Conservation (phyloP, 1,140 invertebrate genomes). For the Homalodisca vitripennis region DNA sequence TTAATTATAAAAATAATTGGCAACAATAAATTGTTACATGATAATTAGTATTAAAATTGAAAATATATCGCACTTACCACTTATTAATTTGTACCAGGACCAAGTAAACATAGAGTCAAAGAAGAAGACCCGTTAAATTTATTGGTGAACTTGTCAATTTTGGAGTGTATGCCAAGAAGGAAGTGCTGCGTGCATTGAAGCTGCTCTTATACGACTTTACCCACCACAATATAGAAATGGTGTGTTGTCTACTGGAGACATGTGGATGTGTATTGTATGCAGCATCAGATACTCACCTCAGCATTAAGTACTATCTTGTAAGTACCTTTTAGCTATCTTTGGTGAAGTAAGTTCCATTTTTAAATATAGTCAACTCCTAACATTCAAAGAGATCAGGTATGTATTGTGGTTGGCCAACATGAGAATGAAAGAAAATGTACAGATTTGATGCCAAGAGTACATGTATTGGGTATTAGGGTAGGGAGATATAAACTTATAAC, state of each 20-base stretch:
- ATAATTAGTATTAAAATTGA: background rate
- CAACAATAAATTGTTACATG: background rate
- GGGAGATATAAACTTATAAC: no score
- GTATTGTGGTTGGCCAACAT: no score
- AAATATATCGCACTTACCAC: background rate
- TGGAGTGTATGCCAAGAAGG: conserved; percentile 92
- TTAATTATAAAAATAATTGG: background rate
- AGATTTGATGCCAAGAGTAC: no score
- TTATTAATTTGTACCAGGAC: conserved; percentile 55
- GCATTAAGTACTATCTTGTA: conserved; percentile 89
- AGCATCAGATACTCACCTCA: conserved; percentile 84
- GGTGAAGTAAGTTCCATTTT: background rate
- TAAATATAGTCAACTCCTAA: background rate
- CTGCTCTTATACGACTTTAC: conserved; percentile 92
- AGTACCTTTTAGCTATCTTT: conserved; percentile 30
- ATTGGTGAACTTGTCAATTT: conserved; percentile 98
- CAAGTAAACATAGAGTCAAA: conserved; percentile 99
- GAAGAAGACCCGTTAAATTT: conserved; percentile 94
- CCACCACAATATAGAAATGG: conserved; percentile 99
- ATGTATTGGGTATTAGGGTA: no score
- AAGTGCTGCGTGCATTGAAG: conserved; percentile 92
- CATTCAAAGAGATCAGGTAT: background rate
- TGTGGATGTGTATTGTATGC: conserved; percentile 94
- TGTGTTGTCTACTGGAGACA: conserved; percentile 92
- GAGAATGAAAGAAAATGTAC: no score